Percentiles rank a stretch among this genome's conserved stretches.
Evolutionary conservation across 2,888 invertebrate species (phyloP).

Genomic region (Ormyrus labotus): DNA sequence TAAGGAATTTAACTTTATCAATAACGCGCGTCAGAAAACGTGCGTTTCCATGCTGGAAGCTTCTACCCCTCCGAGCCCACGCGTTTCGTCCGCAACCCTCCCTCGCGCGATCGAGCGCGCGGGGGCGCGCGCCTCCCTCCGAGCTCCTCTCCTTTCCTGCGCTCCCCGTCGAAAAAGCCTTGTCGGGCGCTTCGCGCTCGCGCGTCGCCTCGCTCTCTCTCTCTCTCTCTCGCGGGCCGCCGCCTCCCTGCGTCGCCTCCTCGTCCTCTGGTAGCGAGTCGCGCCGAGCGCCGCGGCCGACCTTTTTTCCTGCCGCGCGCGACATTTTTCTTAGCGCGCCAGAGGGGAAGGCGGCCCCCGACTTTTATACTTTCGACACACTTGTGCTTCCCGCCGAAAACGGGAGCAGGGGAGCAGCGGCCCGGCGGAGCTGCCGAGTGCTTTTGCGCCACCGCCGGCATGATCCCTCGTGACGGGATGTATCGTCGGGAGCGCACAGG

Average conservation of each 20-base stretch:
- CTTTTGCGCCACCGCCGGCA: not conserved
- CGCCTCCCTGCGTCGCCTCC: not conserved
- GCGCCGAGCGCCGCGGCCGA: not conserved
- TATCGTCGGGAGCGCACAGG: constrained; percentile 24
- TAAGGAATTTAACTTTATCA: too few relatives aligned
- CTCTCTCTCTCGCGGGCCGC: too few relatives aligned
- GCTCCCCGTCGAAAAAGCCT: too few relatives aligned
- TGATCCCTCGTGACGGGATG: constrained; percentile 44
- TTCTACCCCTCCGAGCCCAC: too few relatives aligned
- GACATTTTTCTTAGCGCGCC: constrained; percentile 31
- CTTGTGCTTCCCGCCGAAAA: constrained; percentile 48
- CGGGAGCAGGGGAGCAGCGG: constrained; percentile 20
- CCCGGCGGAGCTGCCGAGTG: not conserved
- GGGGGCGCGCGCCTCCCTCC: too few relatives aligned
- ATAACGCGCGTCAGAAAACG: too few relatives aligned
- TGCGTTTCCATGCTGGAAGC: too few relatives aligned
- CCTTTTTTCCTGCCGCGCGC: not conserved
- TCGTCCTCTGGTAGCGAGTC: not conserved
- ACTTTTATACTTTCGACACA: constrained; percentile 52
- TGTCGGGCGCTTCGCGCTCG: too few relatives aligned
- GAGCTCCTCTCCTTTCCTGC: too few relatives aligned
- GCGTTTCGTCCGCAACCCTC: too few relatives aligned
- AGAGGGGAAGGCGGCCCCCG: not conserved
- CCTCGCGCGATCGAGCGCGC: too few relatives aligned
- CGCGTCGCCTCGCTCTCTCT: too few relatives aligned